Conservation (phyloP, 2,113 vertebrate genomes). For the Heterochromis multidens region DNA sequence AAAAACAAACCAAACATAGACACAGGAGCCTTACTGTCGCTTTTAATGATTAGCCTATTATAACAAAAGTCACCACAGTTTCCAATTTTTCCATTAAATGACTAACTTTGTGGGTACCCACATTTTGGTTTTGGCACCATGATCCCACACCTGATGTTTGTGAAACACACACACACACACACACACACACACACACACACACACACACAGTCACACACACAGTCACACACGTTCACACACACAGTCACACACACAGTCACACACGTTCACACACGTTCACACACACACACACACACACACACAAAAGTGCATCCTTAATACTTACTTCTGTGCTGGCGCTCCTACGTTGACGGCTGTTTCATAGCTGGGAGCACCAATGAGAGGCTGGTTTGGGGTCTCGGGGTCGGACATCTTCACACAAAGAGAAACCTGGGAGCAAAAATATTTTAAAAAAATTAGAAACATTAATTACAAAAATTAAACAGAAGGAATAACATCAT, state of each 20-base stretch:
- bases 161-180: neutral
- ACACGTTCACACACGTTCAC: too few relatives aligned
- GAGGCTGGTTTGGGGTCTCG: constrained; percentile 9
- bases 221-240: neutral
- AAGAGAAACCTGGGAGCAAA: constrained; percentile 14
- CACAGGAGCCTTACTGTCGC: neutral
- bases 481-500: neutral
- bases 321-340: neutral
- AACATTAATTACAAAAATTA: neutral
- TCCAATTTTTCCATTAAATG: neutral
- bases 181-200: too few relatives aligned
- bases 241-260: neutral
- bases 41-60: neutral
- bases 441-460: neutral
- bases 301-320: neutral
- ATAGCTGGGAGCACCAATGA: neutral
- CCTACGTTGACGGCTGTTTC: neutral
- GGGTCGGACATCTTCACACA: constrained; percentile 37
- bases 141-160: neutral
- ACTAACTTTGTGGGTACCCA: neutral
- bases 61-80: neutral
- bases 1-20: neutral
- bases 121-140: neutral
- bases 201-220: too few relatives aligned
- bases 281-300: too few relatives aligned